A percentile compares a stretch with the other conserved stretches of the same genome.
Conservation (phyloP, 2,888 invertebrate species). For the Catocala fraxini region DNA sequence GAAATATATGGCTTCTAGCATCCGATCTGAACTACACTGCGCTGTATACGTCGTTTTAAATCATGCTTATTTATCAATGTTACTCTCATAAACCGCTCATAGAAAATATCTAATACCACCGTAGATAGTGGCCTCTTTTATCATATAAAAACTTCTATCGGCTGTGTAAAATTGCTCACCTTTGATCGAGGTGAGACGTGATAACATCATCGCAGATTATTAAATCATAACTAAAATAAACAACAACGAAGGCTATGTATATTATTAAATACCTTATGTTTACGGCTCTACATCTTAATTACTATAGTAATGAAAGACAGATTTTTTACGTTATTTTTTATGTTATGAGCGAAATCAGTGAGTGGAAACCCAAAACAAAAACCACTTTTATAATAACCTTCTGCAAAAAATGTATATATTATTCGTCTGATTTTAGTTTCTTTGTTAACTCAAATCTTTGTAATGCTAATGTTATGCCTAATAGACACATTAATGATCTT, state of each 20-base stretch:
- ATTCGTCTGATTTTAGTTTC: slow-evolving; percentile 25
- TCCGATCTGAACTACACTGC: slow-evolving; percentile 19
- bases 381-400: slow-evolving; percentile 20
- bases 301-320: not conserved
- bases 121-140: slow-evolving; percentile 20
- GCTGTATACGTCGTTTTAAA: slow-evolving; percentile 12
- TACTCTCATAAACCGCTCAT: not conserved
- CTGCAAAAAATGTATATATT: slow-evolving; percentile 28
- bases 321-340: slow-evolving; percentile 30
- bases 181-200: slow-evolving; percentile 19
- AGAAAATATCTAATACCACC: slow-evolving; percentile 4
- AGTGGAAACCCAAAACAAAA: slow-evolving; percentile 30
- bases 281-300: not conserved
- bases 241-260: slow-evolving; percentile 2
- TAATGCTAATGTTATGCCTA: slow-evolving; percentile 38
- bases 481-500: slow-evolving; percentile 48
- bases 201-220: slow-evolving; percentile 17
- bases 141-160: slow-evolving; percentile 18
- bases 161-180: slow-evolving; percentile 19
- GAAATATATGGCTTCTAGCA: slow-evolving; percentile 38
- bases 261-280: not conserved
- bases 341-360: slow-evolving; percentile 17
- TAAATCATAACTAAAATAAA: slow-evolving; percentile 2
- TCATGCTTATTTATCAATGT: slow-evolving; percentile 10
- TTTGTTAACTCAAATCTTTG: slow-evolving; percentile 32